Conservation (phyloP, 2,888 invertebrate species). For the Drosophila colorata region DNA sequence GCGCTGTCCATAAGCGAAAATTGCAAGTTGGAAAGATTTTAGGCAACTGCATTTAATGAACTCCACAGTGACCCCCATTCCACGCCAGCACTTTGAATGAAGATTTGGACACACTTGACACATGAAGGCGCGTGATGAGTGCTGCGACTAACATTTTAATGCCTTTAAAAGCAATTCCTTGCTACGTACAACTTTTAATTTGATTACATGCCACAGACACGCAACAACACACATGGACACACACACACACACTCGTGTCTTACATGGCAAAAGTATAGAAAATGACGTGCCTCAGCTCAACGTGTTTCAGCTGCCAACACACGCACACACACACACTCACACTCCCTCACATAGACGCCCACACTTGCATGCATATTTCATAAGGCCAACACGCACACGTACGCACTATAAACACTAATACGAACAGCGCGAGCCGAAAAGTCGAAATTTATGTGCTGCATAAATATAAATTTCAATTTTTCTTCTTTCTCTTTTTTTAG, state of each 20-base stretch:
- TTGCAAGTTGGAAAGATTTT: slow-evolving; percentile 32
- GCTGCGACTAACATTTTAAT: slow-evolving; percentile 45
- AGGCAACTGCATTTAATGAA: slow-evolving; percentile 45
- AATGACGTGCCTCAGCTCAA: slow-evolving; percentile 57
- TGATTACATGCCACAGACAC: slow-evolving; percentile 75
- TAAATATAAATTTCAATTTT: slow-evolving; percentile 77
- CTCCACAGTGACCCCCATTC: slow-evolving; percentile 3
- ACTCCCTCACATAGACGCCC: not conserved
- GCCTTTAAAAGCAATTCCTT: slow-evolving; percentile 73
- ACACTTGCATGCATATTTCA: slow-evolving; percentile 51
- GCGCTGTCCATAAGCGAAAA: slow-evolving; percentile 27
- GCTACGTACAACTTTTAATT: slow-evolving; percentile 71
- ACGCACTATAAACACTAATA: slow-evolving; percentile 67
- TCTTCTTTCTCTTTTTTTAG: slow-evolving; percentile 25
- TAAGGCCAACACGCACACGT: slow-evolving; percentile 48
- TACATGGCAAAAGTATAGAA: slow-evolving; percentile 36
- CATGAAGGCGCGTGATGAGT: slow-evolving; percentile 4
- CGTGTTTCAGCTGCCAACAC: slow-evolving; percentile 58
- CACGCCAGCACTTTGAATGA: not conserved
- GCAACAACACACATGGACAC: slow-evolving; percentile 37
- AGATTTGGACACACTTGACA: slow-evolving; percentile 10
- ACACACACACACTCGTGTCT: slow-evolving; percentile 22
- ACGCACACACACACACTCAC: slow-evolving; percentile 9
- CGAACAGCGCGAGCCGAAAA: slow-evolving; percentile 60
- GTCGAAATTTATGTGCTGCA: slow-evolving; percentile 77